Conservation (phyloP, 2,113 vertebrate species). For the Cyanistes caeruleus region DNA sequence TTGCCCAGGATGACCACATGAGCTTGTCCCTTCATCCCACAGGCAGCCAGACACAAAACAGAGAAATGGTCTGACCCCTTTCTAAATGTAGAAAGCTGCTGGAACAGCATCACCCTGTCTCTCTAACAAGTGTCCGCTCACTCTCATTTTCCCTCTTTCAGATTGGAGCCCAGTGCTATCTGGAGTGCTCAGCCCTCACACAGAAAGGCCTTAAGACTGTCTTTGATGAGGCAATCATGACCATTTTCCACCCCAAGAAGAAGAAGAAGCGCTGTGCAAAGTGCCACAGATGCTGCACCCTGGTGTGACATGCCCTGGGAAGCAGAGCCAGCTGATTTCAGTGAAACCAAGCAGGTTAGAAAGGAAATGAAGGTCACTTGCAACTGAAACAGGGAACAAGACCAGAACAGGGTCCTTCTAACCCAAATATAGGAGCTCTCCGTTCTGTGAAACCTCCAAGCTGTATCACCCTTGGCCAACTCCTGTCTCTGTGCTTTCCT, state of each 20-base stretch:
- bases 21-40: background rate
- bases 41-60: background rate
- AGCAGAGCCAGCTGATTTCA: background rate
- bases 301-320: slow-evolving; percentile 72
- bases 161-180: slow-evolving; percentile 89
- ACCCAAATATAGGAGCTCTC: background rate
- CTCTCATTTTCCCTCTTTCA: slow-evolving; percentile 42
- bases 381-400: slow-evolving; percentile 37
- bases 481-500: slow-evolving; percentile 42
- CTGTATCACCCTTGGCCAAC: background rate
- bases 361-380: background rate
- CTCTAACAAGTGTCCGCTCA: background rate
- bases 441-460: slow-evolving; percentile 39
- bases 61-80: background rate
- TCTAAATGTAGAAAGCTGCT: rapidly evolving
- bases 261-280: slow-evolving; percentile 75
- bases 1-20: background rate
- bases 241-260: slow-evolving; percentile 89
- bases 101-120: background rate
- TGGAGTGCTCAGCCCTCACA: slow-evolving; percentile 88
- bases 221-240: slow-evolving; percentile 89
- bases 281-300: slow-evolving; percentile 78
- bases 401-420: slow-evolving; percentile 38
- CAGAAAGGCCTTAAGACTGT: slow-evolving; percentile 90
- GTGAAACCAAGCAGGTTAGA: slow-evolving; percentile 10